These are phyloP conservation scores for Sigmodon hispidus DNA, from an alignment of 2,113 vertebrate genomes.

Conservation along the genomic window DNA sequence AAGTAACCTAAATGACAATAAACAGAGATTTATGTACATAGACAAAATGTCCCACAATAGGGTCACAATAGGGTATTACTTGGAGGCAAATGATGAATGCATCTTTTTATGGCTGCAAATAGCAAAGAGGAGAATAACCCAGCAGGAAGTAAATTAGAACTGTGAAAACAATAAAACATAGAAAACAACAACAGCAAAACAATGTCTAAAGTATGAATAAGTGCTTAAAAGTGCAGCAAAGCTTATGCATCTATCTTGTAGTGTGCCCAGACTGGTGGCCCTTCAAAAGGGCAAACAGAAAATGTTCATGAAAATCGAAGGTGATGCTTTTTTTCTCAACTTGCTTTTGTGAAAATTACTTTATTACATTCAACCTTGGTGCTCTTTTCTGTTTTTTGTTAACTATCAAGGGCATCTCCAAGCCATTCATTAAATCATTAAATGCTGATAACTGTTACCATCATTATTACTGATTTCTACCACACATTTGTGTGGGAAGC, in stretches of 20 bases:
- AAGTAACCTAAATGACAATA: background rate
- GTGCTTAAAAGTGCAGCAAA: slow-evolving; percentile 18
- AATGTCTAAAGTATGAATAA: slow-evolving; percentile 20
- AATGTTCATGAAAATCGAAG: background rate
- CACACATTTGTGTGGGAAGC: background rate
- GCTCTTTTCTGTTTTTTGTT: background rate
- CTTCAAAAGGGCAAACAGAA: background rate
- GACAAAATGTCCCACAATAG: slow-evolving; percentile 15
- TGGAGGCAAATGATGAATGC: slow-evolving; percentile 38
- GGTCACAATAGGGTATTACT: background rate
- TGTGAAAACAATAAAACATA: slow-evolving; percentile 59
- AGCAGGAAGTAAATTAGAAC: slow-evolving; percentile 64
- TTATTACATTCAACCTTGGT: background rate
- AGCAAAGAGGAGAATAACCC: slow-evolving; percentile 48
- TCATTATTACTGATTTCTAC: background rate
- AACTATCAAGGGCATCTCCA: slow-evolving; percentile 4
- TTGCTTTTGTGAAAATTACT: slow-evolving; percentile 24
- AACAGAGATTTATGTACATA: slow-evolving; percentile 38
- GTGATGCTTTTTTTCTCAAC: background rate
- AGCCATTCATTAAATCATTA: slow-evolving; percentile 1
- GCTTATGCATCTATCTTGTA: background rate
- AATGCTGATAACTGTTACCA: background rate
- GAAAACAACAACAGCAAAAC: background rate
- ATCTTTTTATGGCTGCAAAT: slow-evolving; percentile 43
- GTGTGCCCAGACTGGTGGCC: background rate